phyloP scores from a whole-genome alignment of 2,888 invertebrate genomes.

The Itoplectis maculator region DNA sequence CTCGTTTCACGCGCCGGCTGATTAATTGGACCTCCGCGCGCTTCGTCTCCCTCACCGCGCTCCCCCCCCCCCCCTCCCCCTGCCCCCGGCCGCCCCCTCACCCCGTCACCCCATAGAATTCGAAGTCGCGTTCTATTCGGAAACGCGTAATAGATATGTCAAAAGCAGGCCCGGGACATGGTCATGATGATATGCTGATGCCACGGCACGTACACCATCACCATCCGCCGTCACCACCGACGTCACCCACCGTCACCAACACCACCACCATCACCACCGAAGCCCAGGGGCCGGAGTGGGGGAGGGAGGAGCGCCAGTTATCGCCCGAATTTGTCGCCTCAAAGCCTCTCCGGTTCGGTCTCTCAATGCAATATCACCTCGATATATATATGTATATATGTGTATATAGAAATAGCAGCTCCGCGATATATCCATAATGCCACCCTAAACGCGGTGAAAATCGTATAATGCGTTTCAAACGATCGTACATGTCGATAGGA shows the following conservation, averaged over 20 bases:
- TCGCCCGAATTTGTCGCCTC: slow-evolving; percentile 49
- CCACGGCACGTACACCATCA: slow-evolving; percentile 64
- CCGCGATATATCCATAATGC: background rate
- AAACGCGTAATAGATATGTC: slow-evolving; percentile 84
- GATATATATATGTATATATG: slow-evolving; percentile 7
- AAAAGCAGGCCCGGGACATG: slow-evolving; percentile 81
- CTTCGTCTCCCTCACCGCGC: slow-evolving; percentile 62
- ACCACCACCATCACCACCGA: no score
- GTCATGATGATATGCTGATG: slow-evolving; percentile 82
- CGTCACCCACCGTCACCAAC: no score
- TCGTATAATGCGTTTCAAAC: background rate
- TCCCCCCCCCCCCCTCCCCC: slow-evolving; percentile 50
- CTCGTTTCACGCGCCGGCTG: slow-evolving; percentile 83
- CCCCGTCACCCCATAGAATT: slow-evolving; percentile 76
- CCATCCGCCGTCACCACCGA: slow-evolving; percentile 9
- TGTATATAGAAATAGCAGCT: no score
- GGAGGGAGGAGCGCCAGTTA: slow-evolving; percentile 32
- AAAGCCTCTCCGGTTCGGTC: slow-evolving; percentile 56
- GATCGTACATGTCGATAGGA: background rate
- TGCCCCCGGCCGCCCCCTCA: slow-evolving; percentile 38
- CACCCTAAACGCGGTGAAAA: background rate
- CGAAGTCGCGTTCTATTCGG: slow-evolving; percentile 82
- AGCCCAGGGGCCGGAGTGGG: no score
- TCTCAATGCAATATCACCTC: slow-evolving; percentile 15
- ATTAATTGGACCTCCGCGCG: slow-evolving; percentile 82